These are phyloP conservation scores for Kryptopterus vitreolus DNA, from an alignment of 2,797 vertebrate species.

Conservation along the genomic window DNA sequence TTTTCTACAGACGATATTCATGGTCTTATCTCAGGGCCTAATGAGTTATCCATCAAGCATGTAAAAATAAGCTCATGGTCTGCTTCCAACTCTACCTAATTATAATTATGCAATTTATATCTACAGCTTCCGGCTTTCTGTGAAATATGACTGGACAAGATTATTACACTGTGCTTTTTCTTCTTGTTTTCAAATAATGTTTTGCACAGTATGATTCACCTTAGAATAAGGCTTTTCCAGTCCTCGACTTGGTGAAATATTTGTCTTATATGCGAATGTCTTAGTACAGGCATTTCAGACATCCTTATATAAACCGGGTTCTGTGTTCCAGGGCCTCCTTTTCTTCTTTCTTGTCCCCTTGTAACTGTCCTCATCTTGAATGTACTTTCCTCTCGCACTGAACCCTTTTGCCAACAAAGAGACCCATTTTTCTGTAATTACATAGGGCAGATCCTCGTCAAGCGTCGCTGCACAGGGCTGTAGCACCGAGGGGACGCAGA, in stretches of 20 bases:
- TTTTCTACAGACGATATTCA: not conserved
- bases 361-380: constrained; percentile 39
- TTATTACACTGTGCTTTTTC: not conserved
- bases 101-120: not conserved
- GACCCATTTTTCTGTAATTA: constrained; percentile 55
- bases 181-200: not conserved
- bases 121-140: not conserved
- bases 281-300: not conserved
- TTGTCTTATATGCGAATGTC: not conserved
- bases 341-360: constrained; percentile 21
- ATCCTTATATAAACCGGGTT: constrained; percentile 9
- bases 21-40: not conserved
- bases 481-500: constrained; percentile 28
- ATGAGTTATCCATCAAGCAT: not conserved
- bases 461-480: constrained; percentile 39
- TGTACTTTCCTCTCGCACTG: constrained; percentile 39
- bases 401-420: constrained; percentile 51
- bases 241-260: not conserved
- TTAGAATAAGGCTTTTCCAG: not conserved
- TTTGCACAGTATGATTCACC: not conserved
- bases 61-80: not conserved
- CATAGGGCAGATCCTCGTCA: constrained; percentile 50
- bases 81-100: not conserved
- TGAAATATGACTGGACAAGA: not conserved
- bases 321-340: constrained; percentile 24